Evolutionary conservation across 2,797 vertebrate genomes (phyloP).

Genomic region (Neostethus bicornis): DNA sequence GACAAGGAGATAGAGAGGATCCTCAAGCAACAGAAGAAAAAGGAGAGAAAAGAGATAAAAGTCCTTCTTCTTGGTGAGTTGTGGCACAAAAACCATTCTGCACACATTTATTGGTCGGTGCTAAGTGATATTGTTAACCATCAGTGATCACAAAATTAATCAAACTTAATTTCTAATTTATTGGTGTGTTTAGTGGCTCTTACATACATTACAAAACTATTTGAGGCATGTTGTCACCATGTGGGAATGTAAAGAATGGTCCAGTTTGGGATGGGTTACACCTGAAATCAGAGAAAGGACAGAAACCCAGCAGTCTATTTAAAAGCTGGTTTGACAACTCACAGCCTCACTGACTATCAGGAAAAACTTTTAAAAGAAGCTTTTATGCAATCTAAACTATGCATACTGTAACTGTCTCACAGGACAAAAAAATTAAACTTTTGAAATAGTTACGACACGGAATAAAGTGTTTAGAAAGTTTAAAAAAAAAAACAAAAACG

Average conservation of each 20-base stretch:
- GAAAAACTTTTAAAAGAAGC: background rate
- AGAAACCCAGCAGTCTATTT: conserved; percentile 8
- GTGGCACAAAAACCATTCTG: conserved; percentile 16
- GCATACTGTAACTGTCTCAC: background rate
- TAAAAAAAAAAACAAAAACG: no score
- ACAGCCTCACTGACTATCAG: background rate
- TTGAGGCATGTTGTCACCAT: conserved; percentile 51
- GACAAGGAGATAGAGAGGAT: conserved; percentile 79
- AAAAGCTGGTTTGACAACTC: conserved; percentile 10
- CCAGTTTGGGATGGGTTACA: conserved; percentile 14
- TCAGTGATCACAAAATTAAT: no score
- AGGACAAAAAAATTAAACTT: no score
- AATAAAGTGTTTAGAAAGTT: no score
- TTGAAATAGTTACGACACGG: no score
- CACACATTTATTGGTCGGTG: no score
- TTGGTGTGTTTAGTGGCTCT: conserved; percentile 45
- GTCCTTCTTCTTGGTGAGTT: conserved; percentile 82
- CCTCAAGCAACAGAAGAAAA: conserved; percentile 78
- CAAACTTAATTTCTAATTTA: no score
- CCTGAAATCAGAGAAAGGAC: conserved; percentile 15
- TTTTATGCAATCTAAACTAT: background rate
- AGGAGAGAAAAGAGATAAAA: conserved; percentile 77
- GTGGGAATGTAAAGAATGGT: conserved; percentile 48
- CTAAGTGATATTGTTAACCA: no score
- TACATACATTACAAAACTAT: conserved; percentile 36